A percentile compares a stretch with the other conserved stretches of the same genome.
Conservation (phyloP, 2,113 vertebrate species). For the Neolamprologus caudopunctatus region DNA sequence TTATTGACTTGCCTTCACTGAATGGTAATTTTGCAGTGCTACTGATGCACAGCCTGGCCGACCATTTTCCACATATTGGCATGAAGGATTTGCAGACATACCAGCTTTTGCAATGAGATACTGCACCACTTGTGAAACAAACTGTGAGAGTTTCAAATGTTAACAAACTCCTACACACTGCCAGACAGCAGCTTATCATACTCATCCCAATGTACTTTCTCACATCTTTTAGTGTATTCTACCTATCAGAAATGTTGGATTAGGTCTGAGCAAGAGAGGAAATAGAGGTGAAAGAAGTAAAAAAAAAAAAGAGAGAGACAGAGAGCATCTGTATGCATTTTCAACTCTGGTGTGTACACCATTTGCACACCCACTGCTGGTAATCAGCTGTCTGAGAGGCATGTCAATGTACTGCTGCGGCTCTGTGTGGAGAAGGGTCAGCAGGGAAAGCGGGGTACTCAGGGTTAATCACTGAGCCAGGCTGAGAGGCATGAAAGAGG, state of each 20-base stretch:
- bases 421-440: conserved; percentile 41
- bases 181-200: conserved; percentile 15
- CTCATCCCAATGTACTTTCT: conserved; percentile 1
- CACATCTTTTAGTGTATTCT: not conserved
- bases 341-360: conserved; percentile 14
- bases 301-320: not conserved
- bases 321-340: not conserved
- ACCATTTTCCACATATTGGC: conserved; percentile 25
- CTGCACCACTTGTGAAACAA: conserved; percentile 49
- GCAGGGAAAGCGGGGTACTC: conserved; percentile 25
- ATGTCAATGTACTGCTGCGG: conserved; percentile 24
- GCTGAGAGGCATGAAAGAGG: conserved; percentile 66
- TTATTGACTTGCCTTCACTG: not conserved
- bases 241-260: not conserved
- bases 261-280: not conserved
- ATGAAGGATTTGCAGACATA: conserved; percentile 10
- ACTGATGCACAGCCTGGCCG: conserved; percentile 6
- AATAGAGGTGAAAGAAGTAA: not conserved
- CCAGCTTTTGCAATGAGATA: conserved; percentile 30
- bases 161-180: conserved; percentile 60
- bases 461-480: conserved; percentile 69
- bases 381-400: conserved; percentile 52
- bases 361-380: conserved; percentile 38
- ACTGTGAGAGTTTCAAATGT: conserved; percentile 50
- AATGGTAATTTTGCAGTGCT: not conserved